These are phyloP conservation scores for Lamellibrachia columna DNA, from an alignment of 2,888 invertebrate genomes.

Conservation along the genomic window DNA sequence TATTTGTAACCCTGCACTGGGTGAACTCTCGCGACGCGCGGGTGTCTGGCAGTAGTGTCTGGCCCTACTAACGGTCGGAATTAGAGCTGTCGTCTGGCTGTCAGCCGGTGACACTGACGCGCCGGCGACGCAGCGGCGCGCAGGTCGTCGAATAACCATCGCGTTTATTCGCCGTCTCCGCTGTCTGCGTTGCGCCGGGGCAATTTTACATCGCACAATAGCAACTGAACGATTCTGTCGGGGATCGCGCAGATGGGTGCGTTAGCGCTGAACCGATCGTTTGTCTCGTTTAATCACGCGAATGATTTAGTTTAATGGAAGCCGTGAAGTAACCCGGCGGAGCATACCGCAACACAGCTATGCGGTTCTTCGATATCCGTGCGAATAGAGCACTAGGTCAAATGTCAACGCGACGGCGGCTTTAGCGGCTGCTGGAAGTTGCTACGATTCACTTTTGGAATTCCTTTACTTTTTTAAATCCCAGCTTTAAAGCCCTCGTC, in stretches of 20 bases:
- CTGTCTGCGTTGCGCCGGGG: neutral
- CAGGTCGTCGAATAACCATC: neutral
- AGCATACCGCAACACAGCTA: neutral
- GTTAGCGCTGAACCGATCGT: neutral
- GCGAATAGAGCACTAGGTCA: neutral
- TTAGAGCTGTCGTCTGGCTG: constrained; percentile 12
- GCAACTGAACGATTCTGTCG: neutral
- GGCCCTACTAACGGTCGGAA: neutral
- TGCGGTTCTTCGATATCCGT: neutral
- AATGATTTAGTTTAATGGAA: neutral
- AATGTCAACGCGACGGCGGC: neutral
- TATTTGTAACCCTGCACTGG: neutral
- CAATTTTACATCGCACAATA: neutral
- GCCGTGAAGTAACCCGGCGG: neutral
- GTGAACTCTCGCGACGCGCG: neutral
- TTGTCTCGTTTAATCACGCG: neutral
- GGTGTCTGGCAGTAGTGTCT: neutral
- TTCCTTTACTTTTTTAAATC: no score
- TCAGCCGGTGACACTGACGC: neutral
- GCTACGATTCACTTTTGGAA: neutral
- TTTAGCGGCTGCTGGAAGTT: neutral
- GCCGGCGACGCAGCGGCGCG: neutral
- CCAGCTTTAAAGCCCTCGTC: neutral
- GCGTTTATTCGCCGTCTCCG: neutral
- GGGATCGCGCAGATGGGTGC: neutral